Base-by-base conservation (phyloP, 2,113 vertebrate species). In the Nothobranchius furzeri region DNA sequence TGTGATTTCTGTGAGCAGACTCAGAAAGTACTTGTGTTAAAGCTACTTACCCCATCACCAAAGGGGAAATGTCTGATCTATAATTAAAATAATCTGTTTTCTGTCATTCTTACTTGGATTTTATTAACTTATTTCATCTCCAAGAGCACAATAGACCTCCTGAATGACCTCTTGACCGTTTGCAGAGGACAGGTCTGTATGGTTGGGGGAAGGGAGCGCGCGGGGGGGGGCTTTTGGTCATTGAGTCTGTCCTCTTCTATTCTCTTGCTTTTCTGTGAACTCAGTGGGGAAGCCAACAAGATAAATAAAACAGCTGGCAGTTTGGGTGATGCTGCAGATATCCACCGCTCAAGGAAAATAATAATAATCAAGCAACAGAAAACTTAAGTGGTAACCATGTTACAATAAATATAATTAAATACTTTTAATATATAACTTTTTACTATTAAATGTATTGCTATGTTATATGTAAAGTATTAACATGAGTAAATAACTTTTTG, bases 151-250 rank as follows among this genome's bases (percentile, higher is more conserved):
- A 75, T 55, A 53, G 77, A 24, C 68, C 2, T 40, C 9, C 78
- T 55, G 50, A 57, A 48, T 87, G 81, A 85, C 88, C 86, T 60
- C 49, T 52, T 88, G 85, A 87, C 86, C 85, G 57, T 60, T 51
- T 45, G 12, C 52, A 51, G 58, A 62, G 60, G 51, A 80, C 50
- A 59, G 76, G 70, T 54, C 68, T 12, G 60, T 66, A 74, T 65
- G 76, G 68, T 20, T 45, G 77, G 74, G 64, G 76, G 55, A 46
- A 55, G 77, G 64, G 15, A 14, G 45, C 30, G 53, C 2, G 25
- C 30, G 17, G 45, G 63, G 60, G 55, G 54, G 46, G n/a, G 55
- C 37, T 71, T 82, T 82, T 63, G 58, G 62, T 55, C 35, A 43
- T 10, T 54, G 61, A 68, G 51, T 59, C 52, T 73, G 73, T 70